phyloP scores from a whole-genome alignment of 1,140 invertebrate genomes.

The Achatina immaculata region DNA sequence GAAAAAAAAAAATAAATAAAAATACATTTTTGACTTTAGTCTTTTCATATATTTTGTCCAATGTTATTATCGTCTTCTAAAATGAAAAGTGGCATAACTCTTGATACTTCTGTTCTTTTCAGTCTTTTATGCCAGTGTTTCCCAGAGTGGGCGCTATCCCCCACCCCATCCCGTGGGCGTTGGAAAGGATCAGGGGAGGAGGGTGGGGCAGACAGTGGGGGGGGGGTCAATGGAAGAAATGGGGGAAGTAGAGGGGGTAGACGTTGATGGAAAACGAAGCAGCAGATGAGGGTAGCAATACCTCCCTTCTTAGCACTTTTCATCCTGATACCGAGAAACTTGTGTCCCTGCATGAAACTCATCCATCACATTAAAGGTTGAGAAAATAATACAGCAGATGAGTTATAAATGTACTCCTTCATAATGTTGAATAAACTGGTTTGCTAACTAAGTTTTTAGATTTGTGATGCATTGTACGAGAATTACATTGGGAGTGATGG shows the following conservation, averaged over 20 bases:
- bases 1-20: background rate
- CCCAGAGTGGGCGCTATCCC: background rate
- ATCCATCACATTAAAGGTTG: too few relatives aligned
- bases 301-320: too few relatives aligned
- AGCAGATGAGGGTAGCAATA: too few relatives aligned
- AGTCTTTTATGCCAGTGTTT: background rate
- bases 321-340: too few relatives aligned
- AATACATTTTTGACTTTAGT: background rate
- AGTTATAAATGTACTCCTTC: too few relatives aligned
- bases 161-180: background rate
- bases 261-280: constrained; percentile 40
- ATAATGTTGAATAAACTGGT: too few relatives aligned
- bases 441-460: too few relatives aligned
- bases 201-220: too few relatives aligned
- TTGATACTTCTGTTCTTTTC: background rate
- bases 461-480: too few relatives aligned
- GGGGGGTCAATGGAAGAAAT: background rate
- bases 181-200: background rate
- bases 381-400: too few relatives aligned
- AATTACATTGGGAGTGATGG: background rate
- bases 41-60: background rate
- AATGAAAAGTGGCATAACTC: too few relatives aligned
- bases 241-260: constrained; percentile 18
- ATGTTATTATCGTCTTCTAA: background rate
- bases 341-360: too few relatives aligned